Evolutionary conservation across 2,888 invertebrate species (phyloP), one percentile per base, ranked within the genome.

Genomic region (Merodon equestris): DNA sequence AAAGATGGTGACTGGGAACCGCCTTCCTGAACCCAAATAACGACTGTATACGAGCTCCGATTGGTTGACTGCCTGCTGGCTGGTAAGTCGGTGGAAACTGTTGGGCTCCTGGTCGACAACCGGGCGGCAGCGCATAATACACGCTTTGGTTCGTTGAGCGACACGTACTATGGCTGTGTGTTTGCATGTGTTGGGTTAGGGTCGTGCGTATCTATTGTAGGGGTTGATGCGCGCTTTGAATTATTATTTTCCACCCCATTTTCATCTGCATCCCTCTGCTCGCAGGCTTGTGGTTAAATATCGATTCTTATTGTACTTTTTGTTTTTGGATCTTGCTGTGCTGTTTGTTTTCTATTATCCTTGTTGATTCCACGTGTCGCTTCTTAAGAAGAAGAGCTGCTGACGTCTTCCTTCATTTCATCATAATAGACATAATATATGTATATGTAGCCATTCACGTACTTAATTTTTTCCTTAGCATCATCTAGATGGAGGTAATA

Each of bases 91-190:
- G 72, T 68, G 87, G 86, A 86, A 86, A 85, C 88, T 85, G 87
- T 88, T 86, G 84, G 83, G 85, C 88, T 88, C 88, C 85, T 84
- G 88, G 85, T 86, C 85, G 86, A 84, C 85, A 84, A 85, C 85
- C 85, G 85, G 85, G 76, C 82, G 82, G 83, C 72, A 83, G 73
- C 54, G 68, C 56, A 68, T 73, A 73, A 75, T 82, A 82, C 79
- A 60, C 60, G 57, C 58, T 61, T 71, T 40, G 60, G 57, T 53
- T 57, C 56, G 47, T 61, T 42, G 51, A 51, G 50, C 18, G 19
- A 18, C 34, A 53, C 51, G 76, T 50, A 56, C 71, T 58, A 60
- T n/a, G 15, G 17, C 19, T 17, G 51, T 14, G 51, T 60, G n/a
- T n/a, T n/a, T n/a, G 44, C 27, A 27, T 27, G 27, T 27, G 27